Percentiles rank a stretch among this genome's conserved stretches.
These are phyloP conservation scores for Zaprionus lineosus DNA, from an alignment of 2,888 invertebrate species.

Conservation along the genomic window DNA sequence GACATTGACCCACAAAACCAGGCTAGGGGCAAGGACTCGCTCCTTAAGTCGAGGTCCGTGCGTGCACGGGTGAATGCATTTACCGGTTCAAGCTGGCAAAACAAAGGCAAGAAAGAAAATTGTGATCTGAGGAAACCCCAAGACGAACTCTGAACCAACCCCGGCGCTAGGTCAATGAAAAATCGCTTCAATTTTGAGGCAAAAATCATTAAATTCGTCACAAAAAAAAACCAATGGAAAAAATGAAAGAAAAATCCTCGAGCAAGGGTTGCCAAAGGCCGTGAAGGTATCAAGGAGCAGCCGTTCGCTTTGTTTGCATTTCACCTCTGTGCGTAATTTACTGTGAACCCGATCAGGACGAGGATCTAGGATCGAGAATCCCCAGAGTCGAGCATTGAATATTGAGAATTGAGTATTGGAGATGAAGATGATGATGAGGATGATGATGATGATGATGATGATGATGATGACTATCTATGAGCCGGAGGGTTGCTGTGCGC, in stretches of 20 bases:
- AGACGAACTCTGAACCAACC: conserved; percentile 71
- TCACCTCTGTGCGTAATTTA: conserved; percentile 81
- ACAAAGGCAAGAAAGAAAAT: conserved; percentile 32
- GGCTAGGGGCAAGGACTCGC: conserved; percentile 38
- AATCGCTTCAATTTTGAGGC: conserved; percentile 73
- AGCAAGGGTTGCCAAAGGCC: conserved; percentile 69
- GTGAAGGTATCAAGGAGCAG: conserved; percentile 31
- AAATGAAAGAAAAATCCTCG: conserved; percentile 39
- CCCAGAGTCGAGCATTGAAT: no score
- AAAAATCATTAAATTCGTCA: conserved; percentile 72
- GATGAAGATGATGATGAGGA: conserved; percentile 41
- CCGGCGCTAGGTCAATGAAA: conserved; percentile 66
- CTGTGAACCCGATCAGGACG: conserved; percentile 72
- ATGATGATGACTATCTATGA: conserved; percentile 47
- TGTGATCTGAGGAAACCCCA: conserved; percentile 46
- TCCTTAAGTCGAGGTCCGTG: conserved; percentile 42
- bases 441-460: conserved; percentile 46
- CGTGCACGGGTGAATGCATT: conserved; percentile 64
- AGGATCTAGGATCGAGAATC: conserved; percentile 36
- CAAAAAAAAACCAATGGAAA: conserved; percentile 51
- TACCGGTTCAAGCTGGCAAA: conserved; percentile 65
- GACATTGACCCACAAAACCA: conserved; percentile 68
- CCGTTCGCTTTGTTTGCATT: conserved; percentile 70
- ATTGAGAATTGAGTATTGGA: conserved; percentile 29
- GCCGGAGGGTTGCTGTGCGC: conserved; percentile 35